Evolutionary conservation across 2,113 vertebrate species (phyloP).

Genomic region (Gracilinanus agilis): DNA sequence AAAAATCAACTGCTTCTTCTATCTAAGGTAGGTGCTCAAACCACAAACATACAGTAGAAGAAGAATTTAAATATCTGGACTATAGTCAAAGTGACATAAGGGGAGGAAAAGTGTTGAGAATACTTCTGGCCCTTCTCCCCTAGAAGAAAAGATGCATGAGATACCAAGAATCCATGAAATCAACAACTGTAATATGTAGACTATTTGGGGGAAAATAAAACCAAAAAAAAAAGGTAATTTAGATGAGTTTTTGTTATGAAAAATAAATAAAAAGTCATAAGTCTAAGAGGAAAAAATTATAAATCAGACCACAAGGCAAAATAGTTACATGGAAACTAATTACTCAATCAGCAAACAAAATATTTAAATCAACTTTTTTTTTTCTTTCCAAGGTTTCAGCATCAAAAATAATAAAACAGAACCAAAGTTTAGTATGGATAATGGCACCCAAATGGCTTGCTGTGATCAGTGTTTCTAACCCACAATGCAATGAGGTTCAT

Average conservation of each 20-base stretch:
- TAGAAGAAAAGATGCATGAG: background rate
- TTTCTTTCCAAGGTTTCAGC: slow-evolving; percentile 67
- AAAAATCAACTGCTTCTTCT: slow-evolving; percentile 16
- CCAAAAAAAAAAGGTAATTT: background rate
- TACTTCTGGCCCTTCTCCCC: background rate
- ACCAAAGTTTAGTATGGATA: slow-evolving; percentile 80
- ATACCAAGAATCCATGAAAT: slow-evolving; percentile 36
- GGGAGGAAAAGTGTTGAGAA: slow-evolving; percentile 26
- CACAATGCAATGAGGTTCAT: slow-evolving; percentile 84
- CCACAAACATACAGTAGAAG: background rate
- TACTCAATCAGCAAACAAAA: slow-evolving; percentile 50
- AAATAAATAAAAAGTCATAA: slow-evolving; percentile 19
- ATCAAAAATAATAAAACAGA: slow-evolving; percentile 77
- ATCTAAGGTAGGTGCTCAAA: slow-evolving; percentile 39
- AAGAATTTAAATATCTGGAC: background rate
- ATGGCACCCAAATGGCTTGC: slow-evolving; percentile 81
- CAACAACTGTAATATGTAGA: background rate
- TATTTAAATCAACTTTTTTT: slow-evolving; percentile 67
- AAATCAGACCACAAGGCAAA: slow-evolving; percentile 58
- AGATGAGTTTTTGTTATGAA: background rate
- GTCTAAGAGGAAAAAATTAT: slow-evolving; percentile 58
- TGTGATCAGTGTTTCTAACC: slow-evolving; percentile 83
- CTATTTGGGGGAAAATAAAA: slow-evolving; percentile 39
- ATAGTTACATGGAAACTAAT: slow-evolving; percentile 58
- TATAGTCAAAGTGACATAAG: background rate